phyloP scores from a whole-genome alignment of 2,797 vertebrate genomes.

The Rhinichthys osculus region DNA sequence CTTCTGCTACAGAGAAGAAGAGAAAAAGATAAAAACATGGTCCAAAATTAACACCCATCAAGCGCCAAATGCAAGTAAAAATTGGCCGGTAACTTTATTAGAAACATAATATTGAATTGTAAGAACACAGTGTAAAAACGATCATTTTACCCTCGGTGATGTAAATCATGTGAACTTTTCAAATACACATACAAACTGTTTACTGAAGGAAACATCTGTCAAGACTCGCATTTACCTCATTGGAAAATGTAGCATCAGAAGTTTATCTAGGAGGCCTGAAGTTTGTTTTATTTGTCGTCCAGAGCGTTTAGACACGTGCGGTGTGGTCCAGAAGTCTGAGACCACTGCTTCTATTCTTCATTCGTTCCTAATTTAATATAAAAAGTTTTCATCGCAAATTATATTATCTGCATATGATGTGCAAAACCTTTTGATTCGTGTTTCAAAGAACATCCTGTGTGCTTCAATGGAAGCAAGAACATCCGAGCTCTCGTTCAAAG shows the following conservation, averaged over 20 bases:
- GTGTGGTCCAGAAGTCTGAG: constrained; percentile 1
- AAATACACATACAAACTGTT: constrained; percentile 33
- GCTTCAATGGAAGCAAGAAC: not conserved
- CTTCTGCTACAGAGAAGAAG: constrained; percentile 2
- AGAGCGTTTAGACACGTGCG: not conserved
- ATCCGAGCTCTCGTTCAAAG: not conserved
- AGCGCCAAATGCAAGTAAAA: not conserved
- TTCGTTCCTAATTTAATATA: constrained; percentile 21
- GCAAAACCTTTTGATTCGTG: not conserved
- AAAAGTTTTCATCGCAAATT: not conserved
- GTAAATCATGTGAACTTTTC: constrained; percentile 21
- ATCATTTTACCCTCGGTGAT: not conserved
- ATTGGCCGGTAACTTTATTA: not conserved
- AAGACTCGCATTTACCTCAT: constrained; percentile 22
- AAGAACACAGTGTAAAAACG: not conserved
- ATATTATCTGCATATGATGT: not conserved
- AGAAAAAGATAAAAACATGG: not conserved
- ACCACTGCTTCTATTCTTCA: constrained; percentile 4
- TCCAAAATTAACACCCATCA: constrained; percentile 14
- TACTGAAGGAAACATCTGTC: constrained; percentile 30
- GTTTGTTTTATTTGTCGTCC: constrained; percentile 6
- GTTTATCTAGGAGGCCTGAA: constrained; percentile 22
- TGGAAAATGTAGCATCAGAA: constrained; percentile 43
- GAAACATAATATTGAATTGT: constrained; percentile 5
- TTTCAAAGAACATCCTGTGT: not conserved